phyloP scores from a whole-genome alignment of 2,888 invertebrate genomes.

The Sesamia inferens region DNA sequence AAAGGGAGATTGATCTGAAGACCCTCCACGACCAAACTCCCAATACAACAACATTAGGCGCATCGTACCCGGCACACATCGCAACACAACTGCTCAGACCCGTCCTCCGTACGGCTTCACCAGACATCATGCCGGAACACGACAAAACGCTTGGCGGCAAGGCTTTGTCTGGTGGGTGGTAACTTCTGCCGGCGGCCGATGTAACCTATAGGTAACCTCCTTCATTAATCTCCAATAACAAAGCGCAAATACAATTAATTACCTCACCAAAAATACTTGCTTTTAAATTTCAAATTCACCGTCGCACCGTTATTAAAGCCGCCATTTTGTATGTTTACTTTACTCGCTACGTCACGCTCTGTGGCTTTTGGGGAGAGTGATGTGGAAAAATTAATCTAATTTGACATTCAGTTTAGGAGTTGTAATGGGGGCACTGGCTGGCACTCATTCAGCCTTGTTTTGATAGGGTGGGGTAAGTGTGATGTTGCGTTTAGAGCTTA shows the following conservation, averaged over 20 bases:
- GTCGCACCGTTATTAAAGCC: conserved; percentile 59
- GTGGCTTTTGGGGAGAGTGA: conserved; percentile 70
- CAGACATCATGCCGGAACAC: no score
- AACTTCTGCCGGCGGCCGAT: no score
- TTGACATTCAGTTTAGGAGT: conserved; percentile 77
- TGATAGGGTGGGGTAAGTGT: conserved; percentile 62
- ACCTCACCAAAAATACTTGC: conserved; percentile 10
- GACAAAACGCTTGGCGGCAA: no score
- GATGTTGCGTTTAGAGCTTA: conserved; percentile 46
- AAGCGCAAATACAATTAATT: not conserved
- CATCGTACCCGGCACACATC: no score
- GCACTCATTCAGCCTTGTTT: conserved; percentile 58
- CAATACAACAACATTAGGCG: no score
- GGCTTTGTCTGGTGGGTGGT: no score
- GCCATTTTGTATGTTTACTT: conserved; percentile 85
- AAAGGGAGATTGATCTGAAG: no score
- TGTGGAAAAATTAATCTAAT: conserved; percentile 82
- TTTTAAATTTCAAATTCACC: conserved; percentile 43
- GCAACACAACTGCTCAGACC: no score
- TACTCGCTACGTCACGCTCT: conserved; percentile 76
- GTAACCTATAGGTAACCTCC: no score
- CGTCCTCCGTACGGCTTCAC: no score
- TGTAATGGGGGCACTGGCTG: conserved; percentile 68
- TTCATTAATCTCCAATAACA: not conserved
- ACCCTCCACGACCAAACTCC: no score